Evolutionary conservation across 2,113 vertebrate species (phyloP), one percentile per base, ranked within the genome.

Genomic region (Myiozetetes cayanensis): DNA sequence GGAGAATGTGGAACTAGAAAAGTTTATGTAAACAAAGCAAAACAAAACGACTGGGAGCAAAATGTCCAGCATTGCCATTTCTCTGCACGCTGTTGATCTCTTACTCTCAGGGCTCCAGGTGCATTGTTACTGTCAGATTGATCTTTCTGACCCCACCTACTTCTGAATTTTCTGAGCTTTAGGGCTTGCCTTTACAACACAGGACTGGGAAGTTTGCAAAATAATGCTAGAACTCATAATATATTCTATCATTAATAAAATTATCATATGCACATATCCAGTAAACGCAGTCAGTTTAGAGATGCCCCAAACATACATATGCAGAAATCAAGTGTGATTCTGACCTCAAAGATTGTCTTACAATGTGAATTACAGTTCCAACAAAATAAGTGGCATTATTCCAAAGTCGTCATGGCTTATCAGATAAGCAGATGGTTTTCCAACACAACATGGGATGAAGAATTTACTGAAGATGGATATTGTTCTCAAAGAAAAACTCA

Each of bases 241-340:
- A n/a, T 21, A 35, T 63, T 59, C 35, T 66, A 84, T 8, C 17
- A 39, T 23, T 10, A 58, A 49, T 73, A 47, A 65, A 67, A 73
- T 41, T 13, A 15, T 27, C 72, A 43, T 17, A 20, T 5, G 33
- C 20, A 25, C 0, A 0, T 14, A 24, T 18, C 33, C 56, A 44
- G 27, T 17, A 65, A 95, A 74, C 0, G 6, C 25, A 52, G 35
- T n/a, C 31, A 24, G 18, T 44, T 66, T 53, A 77, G 46, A 43
- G 31, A 50, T 70, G 28, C 23, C 4, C 16, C 44, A 86, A 52
- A 77, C 5, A 8, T 4, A 14, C 4, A 41, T 8, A 44, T 24
- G 53, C 5, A 67, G 33, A 83, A 86, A 35, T 14, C 18, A 56
- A 37, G 4, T 14, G 5, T 5, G 9, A 65, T 55, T 44, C 47